These are phyloP conservation scores for Amyelois transitella DNA, from an alignment of 1,140 invertebrate species.

Conservation along the genomic window DNA sequence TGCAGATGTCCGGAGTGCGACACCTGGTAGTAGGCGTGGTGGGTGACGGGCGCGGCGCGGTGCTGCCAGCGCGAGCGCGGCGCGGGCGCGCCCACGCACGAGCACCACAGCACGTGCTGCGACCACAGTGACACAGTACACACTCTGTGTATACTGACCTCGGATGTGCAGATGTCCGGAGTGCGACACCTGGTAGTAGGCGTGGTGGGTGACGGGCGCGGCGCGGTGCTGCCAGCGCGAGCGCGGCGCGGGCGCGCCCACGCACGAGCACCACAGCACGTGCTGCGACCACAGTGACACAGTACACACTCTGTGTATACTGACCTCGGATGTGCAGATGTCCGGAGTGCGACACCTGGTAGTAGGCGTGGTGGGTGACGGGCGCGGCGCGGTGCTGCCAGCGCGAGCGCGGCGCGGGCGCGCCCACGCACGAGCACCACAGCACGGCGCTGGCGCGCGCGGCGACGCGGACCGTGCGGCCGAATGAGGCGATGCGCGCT, in stretches of 20 bases:
- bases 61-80: too few species aligned
- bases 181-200: not conserved
- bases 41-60: too few species aligned
- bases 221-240: not conserved
- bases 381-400: conserved; percentile 77
- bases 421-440: conserved; percentile 11
- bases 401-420: conserved; percentile 77
- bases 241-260: not conserved
- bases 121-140: too few species aligned
- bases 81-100: too few species aligned
- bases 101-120: too few species aligned
- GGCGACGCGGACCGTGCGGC: conserved; percentile 75
- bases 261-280: too few species aligned
- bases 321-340: conserved; percentile 77
- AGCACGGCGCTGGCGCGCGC: conserved; percentile 75
- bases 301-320: too few species aligned
- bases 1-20: too few species aligned
- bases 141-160: too few species aligned
- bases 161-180: too few species aligned
- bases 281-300: too few species aligned
- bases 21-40: too few species aligned
- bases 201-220: not conserved
- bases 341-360: conserved; percentile 77
- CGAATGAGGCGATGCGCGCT: conserved; percentile 81
- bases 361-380: conserved; percentile 76